Evolutionary conservation across 2,113 vertebrate species (phyloP), one percentile per base, ranked within the genome.

Genomic region (Nyctibius bracteatus): DNA sequence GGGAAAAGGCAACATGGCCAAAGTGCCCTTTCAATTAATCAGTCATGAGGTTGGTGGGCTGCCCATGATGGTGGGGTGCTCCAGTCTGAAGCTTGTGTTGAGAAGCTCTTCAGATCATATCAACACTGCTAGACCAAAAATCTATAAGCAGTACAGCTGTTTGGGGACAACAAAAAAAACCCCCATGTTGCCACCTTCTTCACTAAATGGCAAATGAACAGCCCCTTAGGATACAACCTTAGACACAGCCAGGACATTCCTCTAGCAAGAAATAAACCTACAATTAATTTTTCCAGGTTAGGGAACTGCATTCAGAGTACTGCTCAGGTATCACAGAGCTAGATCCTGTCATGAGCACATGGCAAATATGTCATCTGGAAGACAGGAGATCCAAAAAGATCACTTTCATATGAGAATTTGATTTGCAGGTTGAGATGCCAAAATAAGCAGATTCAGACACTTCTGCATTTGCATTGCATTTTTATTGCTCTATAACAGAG

Each of bases 401-500:
- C n/a, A 30, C 54, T 83, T 88, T 67, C 39, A 41, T 47, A 17
- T 62, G 51, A 77, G 55, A 75, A 85, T 35, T 68, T 89, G 54
- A 86, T 70, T 92, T 88, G 43, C 33, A 74, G 67, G 16, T 71
- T 88, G 43, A 81, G 51, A 71, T 78, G 79, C 43, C 80, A 86
- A 88, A 86, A 90, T 70, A 88, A 74, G 51, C 80, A 83, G 78
- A 71, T 89, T 89, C 65, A 95, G 82, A 72, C 54, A 88, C 52
- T 92, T 91, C n/a, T 65, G 33, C 57, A 85, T 95, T 93, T 93
- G 39, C 83, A 74, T 85, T 81, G 14, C 52, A 55, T 90, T 95
- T 94, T 82, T 37, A 77, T 90, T 46, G 17, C 43, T 93, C 46
- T 83, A 43, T 24, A 78, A 39, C 15, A 55, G 51, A 73, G 13